Percentiles rank a stretch among this genome's conserved stretches.
These are phyloP conservation scores for Bombus cullumanus DNA, from an alignment of 1,140 invertebrate species.

Conservation along the genomic window DNA sequence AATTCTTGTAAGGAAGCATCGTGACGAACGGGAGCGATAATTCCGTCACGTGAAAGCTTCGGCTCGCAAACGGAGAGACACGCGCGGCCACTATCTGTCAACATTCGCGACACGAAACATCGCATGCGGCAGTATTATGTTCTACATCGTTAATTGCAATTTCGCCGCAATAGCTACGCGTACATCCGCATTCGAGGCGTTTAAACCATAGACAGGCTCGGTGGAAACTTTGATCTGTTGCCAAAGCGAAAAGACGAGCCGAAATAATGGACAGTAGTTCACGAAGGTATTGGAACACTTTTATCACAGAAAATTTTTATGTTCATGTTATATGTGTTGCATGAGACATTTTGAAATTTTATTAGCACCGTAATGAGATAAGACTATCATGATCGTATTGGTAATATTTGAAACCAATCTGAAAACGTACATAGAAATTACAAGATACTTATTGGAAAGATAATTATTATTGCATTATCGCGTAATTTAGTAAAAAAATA, in stretches of 20 bases:
- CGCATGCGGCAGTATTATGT: constrained; percentile 58
- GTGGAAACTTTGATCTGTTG: not conserved
- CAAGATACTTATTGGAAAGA: no score
- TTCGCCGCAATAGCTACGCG: constrained; percentile 32
- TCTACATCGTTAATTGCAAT: constrained; percentile 52
- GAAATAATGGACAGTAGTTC: not conserved
- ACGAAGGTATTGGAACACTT: not conserved
- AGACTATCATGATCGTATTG: no score
- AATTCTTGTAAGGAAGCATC: not conserved
- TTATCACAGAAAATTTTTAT: not conserved
- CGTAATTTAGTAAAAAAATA: no score
- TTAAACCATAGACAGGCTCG: not conserved
- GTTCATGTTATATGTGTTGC: not conserved
- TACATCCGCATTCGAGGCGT: constrained; percentile 6
- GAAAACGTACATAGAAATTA: no score
- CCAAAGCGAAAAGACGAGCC: constrained; percentile 1
- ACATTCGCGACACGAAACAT: constrained; percentile 61
- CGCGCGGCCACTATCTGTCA: constrained; percentile 57
- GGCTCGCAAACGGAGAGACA: constrained; percentile 13
- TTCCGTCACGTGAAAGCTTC: constrained; percentile 17
- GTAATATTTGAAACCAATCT: no score
- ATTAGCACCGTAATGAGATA: no score
- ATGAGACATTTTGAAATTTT: no score
- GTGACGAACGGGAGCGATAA: constrained; percentile 27
- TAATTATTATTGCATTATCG: no score